phyloP scores from a whole-genome alignment of 2,888 invertebrate species.

The Sinopyrophorus schimmeli region DNA sequence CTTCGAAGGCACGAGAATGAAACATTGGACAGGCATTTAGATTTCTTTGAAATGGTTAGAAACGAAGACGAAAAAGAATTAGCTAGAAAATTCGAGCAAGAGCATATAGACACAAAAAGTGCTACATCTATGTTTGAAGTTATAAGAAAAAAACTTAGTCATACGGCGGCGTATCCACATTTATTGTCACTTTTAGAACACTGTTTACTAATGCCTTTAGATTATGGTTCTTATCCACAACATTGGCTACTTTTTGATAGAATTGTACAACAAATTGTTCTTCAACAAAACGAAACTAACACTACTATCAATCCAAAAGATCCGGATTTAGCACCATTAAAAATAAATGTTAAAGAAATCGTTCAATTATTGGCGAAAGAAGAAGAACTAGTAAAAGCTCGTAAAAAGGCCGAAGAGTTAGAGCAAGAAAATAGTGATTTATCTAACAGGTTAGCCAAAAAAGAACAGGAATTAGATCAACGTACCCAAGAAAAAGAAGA shows the following conservation, averaged over 20 bases:
- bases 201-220: constrained; percentile 80
- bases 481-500: constrained; percentile 92
- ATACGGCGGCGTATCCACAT: constrained; percentile 92
- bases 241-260: constrained; percentile 95
- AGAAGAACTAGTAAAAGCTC: constrained; percentile 86
- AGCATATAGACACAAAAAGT: constrained; percentile 93
- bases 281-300: constrained; percentile 66
- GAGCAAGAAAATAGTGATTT: constrained; percentile 89
- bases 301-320: constrained; percentile 57
- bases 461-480: constrained; percentile 90
- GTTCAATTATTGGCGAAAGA: constrained; percentile 91
- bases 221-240: constrained; percentile 84
- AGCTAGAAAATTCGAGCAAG: constrained; percentile 85
- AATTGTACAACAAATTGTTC: constrained; percentile 89
- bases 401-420: constrained; percentile 82
- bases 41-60: constrained; percentile 98
- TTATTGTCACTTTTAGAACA: constrained; percentile 89
- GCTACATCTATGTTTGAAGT: constrained; percentile 92
- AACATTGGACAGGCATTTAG: constrained; percentile 92
- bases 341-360: constrained; percentile 89
- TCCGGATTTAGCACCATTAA: constrained; percentile 82
- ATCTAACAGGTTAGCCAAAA: constrained; percentile 83
- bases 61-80: constrained; percentile 95
- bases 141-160: constrained; percentile 82
- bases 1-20: constrained; percentile 91